Base-by-base conservation (phyloP, 2,797 vertebrate species). In the Pangasius larnaudii region DNA sequence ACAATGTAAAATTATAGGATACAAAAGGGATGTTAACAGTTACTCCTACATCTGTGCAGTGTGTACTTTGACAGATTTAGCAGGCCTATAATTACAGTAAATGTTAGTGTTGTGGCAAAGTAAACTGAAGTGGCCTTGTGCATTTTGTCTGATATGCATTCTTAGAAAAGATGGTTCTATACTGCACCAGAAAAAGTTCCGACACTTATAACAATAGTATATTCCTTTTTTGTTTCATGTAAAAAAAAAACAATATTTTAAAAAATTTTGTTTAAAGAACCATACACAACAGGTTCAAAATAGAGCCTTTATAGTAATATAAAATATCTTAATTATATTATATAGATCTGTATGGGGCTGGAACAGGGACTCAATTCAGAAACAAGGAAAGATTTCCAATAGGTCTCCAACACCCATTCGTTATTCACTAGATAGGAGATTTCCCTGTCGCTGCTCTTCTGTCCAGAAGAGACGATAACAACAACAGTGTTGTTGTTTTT, bases 41-140 rank as follows among this genome's bases (percentile, higher is more conserved):
- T 39, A 33, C 67, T 86, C 58, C 63, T 86, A 49, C 74, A 51
- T 71, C 79, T 75, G 56, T 86, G 67, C 72, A 51, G 22, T 42
- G 79, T 89, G 67, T 85, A 56, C 75, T 84, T 13, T 65, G 85
- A 85, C 77, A 72, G 59, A 72, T 63, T 86, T n/a, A 75, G 51
- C 69, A 65, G n/a, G 33, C 51, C 86, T 86, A 65, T 85, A 86
- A 90, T 89, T 90, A 88, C 59, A 81, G 46, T 85, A 85, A 83
- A 88, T 86, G 49, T 49, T 58, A 78, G 69, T 85, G 85, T 89
- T 89, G 77, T 72, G 84, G 69, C 85, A 87, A 65, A 88, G 61
- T 86, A 85, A 85, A 89, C 51, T 79, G 51, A 36, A 56, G 49
- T 78, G 49, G n/a, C 75, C 75, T 53, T 56, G 49, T 30, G 49